Conservation (phyloP, 2,113 vertebrate species). For the Astur gentilis region DNA sequence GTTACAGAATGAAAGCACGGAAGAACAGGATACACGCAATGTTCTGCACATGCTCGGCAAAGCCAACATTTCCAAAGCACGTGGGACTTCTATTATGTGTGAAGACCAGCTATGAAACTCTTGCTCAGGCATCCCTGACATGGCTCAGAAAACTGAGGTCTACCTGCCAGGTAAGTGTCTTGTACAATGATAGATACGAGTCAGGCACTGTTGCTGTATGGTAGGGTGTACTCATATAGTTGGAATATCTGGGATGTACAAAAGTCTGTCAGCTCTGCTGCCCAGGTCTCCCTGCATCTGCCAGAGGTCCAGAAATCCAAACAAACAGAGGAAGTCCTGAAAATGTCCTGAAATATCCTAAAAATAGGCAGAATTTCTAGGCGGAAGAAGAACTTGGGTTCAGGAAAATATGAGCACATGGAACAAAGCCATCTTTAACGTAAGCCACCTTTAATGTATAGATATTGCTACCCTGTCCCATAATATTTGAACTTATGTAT, state of each 20-base stretch:
- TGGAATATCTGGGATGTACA: background rate
- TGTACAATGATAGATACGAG: background rate
- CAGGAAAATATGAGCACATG: background rate
- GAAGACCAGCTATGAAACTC: background rate
- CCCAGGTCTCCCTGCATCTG: background rate
- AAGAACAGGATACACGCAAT: background rate
- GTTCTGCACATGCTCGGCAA: background rate
- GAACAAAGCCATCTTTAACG: background rate
- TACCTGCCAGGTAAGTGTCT: background rate
- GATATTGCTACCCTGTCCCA: background rate
- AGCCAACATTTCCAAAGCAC: background rate
- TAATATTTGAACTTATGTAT: background rate
- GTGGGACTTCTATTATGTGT: background rate
- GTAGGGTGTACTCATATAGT: background rate
- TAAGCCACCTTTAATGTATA: background rate
- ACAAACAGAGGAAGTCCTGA: background rate
- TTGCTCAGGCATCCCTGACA: background rate
- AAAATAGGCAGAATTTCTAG: background rate
- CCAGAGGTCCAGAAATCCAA: background rate
- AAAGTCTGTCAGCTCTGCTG: background rate
- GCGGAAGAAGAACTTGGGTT: background rate
- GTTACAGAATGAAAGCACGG: background rate
- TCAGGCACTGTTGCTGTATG: background rate
- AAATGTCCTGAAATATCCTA: background rate
- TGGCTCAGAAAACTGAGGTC: background rate